Percentiles rank a stretch among this genome's conserved stretches.
These are phyloP conservation scores for Buceros bicornis DNA, from an alignment of 2,797 vertebrate genomes.

Conservation along the genomic window DNA sequence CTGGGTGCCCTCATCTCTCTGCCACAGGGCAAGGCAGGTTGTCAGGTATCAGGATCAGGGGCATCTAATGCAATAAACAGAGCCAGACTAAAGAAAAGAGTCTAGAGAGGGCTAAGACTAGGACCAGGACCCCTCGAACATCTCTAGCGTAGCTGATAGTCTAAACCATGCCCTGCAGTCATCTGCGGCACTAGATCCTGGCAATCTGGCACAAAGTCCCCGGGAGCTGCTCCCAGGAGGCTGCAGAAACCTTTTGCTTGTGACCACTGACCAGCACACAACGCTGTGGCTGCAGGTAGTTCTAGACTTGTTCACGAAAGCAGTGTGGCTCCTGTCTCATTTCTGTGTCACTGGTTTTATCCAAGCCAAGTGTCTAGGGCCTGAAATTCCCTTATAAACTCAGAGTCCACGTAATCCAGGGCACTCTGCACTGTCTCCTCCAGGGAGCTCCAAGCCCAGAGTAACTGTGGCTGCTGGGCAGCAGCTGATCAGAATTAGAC, in stretches of 20 bases:
- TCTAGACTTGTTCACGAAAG: background rate
- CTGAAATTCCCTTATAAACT: background rate
- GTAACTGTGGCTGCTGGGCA: background rate
- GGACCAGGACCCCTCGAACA: background rate
- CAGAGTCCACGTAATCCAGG: background rate
- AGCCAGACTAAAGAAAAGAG: background rate
- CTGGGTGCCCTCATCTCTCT: background rate
- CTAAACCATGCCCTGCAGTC: background rate
- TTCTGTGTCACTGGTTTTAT: background rate
- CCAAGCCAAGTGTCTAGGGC: background rate
- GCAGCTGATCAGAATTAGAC: background rate
- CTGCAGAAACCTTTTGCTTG: background rate
- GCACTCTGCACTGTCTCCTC: background rate
- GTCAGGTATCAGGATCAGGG: background rate
- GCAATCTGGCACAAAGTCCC: background rate
- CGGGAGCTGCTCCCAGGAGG: background rate
- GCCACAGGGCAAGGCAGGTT: rapidly evolving
- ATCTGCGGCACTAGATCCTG: background rate
- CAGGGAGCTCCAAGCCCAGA: background rate
- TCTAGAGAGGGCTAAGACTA: background rate
- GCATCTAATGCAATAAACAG: background rate
- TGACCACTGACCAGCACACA: background rate
- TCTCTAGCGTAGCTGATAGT: background rate
- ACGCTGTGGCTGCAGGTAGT: background rate
- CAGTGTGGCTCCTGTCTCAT: background rate